phyloP scores from a whole-genome alignment of 2,888 invertebrate genomes.

The Melanchra persicariae region DNA sequence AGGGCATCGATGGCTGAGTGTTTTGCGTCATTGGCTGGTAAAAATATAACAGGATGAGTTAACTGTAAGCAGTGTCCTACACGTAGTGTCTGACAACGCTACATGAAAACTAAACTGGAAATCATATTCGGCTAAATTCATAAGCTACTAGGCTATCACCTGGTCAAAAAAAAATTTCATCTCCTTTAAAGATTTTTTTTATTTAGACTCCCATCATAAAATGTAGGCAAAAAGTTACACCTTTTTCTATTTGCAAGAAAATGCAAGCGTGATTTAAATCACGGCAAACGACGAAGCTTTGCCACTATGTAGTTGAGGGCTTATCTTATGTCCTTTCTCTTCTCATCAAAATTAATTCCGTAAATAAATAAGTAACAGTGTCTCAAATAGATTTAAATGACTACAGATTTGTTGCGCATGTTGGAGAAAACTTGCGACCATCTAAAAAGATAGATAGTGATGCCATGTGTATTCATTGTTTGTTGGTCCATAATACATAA shows the following conservation, averaged over 20 bases:
- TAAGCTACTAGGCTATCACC: too few species aligned
- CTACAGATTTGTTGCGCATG: background rate
- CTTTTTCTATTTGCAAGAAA: background rate
- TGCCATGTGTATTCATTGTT: slow-evolving; percentile 10
- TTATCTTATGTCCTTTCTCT: slow-evolving; percentile 23
- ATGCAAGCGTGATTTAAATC: background rate
- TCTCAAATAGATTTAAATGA: slow-evolving; percentile 25
- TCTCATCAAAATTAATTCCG: slow-evolving; percentile 4
- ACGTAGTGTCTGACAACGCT: background rate
- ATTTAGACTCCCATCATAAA: too few species aligned
- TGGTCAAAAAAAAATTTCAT: too few species aligned
- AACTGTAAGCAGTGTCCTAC: background rate
- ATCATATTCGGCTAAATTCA: background rate
- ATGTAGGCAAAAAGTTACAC: too few species aligned
- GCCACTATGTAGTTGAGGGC: background rate
- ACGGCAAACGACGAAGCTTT: background rate
- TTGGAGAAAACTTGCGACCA: slow-evolving; percentile 5
- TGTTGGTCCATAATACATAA: background rate
- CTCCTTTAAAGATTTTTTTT: too few species aligned
- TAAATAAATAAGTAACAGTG: slow-evolving; percentile 21
- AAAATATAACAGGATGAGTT: slow-evolving; percentile 13
- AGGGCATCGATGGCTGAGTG: slow-evolving; percentile 89
- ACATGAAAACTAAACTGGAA: background rate
- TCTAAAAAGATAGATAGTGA: slow-evolving; percentile 4
- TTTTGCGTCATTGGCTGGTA: slow-evolving; percentile 83